Percentiles rank a stretch among this genome's conserved stretches.
These are phyloP conservation scores for Spodoptera exigua DNA, from an alignment of 2,888 invertebrate genomes.

Conservation along the genomic window DNA sequence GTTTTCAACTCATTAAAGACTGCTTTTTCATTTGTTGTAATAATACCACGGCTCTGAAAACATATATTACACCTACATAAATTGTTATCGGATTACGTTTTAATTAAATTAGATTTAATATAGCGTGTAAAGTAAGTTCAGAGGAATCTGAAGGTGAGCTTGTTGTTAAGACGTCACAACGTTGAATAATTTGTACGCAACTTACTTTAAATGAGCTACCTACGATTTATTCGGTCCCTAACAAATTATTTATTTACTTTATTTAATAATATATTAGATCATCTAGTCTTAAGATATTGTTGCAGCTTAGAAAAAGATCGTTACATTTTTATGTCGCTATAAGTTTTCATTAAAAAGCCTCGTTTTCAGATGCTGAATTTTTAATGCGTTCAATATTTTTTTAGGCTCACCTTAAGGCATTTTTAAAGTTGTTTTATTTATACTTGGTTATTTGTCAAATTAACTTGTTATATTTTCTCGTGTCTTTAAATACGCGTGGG, in stretches of 20 bases:
- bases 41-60: conserved; percentile 25
- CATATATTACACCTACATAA: conserved; percentile 37
- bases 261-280: conserved; percentile 7
- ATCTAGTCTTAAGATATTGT: background rate
- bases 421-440: too few relatives aligned
- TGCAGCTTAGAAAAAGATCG: background rate
- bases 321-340: too few relatives aligned
- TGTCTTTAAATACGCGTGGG: too few relatives aligned
- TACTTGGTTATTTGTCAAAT: too few relatives aligned
- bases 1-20: conserved; percentile 32
- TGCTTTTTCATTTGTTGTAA: conserved; percentile 31
- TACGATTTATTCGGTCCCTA: background rate
- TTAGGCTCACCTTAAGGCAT: too few relatives aligned
- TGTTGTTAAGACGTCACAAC: conserved; percentile 27
- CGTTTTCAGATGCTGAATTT: too few relatives aligned
- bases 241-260: conserved; percentile 14
- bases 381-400: too few relatives aligned
- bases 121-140: conserved; percentile 25
- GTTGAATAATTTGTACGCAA: background rate
- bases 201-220: conserved; percentile 10
- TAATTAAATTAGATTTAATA: conserved; percentile 44
- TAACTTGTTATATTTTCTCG: too few relatives aligned
- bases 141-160: conserved; percentile 24
- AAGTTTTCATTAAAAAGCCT: too few relatives aligned
- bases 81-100: conserved; percentile 43